Conservation (phyloP, 92 coral and sea anemone genomes). For the Epizoanthus ramosus region DNA sequence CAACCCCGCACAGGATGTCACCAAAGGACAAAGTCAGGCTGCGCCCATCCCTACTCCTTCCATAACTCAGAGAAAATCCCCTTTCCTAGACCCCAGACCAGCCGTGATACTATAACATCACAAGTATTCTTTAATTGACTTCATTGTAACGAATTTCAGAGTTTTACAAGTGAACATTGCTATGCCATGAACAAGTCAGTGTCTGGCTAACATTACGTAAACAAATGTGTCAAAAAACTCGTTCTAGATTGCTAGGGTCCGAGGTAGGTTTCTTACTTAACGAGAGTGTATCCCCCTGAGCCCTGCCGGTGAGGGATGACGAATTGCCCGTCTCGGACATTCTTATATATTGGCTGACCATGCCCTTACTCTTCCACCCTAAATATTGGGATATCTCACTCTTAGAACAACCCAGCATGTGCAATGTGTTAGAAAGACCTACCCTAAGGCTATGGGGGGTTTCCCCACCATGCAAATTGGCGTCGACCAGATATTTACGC, state of each 20-base stretch:
- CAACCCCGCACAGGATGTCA: too few relatives aligned
- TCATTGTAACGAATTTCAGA: too few relatives aligned
- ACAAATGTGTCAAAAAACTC: background rate
- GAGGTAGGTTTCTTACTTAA: too few relatives aligned
- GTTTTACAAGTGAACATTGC: too few relatives aligned
- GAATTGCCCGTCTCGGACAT: background rate
- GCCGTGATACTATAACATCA: too few relatives aligned
- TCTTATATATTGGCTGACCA: slow-evolving; percentile 3
- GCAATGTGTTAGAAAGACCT: slow-evolving; percentile 54
- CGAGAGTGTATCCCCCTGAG: too few relatives aligned
- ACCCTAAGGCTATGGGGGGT: slow-evolving; percentile 62
- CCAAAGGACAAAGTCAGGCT: too few relatives aligned
- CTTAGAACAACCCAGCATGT: slow-evolving; percentile 42
- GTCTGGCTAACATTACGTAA: background rate
- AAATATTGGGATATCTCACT: slow-evolving; percentile 39
- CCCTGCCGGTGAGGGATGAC: background rate
- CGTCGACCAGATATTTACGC: slow-evolving; percentile 43
- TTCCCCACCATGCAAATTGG: slow-evolving; percentile 21
- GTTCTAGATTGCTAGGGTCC: background rate
- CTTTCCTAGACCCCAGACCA: too few relatives aligned
- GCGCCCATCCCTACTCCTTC: background rate
- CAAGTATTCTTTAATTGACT: too few relatives aligned
- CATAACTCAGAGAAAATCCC: slow-evolving; percentile 2
- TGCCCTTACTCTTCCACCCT: slow-evolving; percentile 48
- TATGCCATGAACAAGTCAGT: too few relatives aligned